Percentiles rank a stretch among this genome's conserved stretches.
Evolutionary conservation across 92 coral and sea anemone species (phyloP).

Genomic region (Siderastrea radians): DNA sequence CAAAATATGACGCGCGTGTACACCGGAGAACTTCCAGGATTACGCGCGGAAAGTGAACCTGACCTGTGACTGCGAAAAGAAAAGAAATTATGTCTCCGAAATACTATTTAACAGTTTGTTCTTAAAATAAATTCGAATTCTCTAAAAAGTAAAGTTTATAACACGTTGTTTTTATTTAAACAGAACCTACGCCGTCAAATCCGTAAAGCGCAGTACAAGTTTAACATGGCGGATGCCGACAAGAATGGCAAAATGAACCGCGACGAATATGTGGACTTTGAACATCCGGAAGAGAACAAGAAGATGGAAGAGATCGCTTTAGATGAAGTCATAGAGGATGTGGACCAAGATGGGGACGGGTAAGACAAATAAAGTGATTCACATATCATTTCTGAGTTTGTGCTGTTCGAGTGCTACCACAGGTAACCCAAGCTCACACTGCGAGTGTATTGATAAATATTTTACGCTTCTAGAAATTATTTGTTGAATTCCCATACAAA

Average conservation of each 20-base stretch:
- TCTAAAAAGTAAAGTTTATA: neutral
- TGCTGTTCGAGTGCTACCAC: no score
- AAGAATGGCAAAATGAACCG: conserved; percentile 92
- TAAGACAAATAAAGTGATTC: conserved; percentile 25
- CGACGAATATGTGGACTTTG: conserved; percentile 96
- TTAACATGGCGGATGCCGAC: conserved; percentile 87
- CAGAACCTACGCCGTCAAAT: conserved; percentile 91
- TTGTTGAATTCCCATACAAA: no score
- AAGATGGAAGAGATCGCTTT: conserved; percentile 94
- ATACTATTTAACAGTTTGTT: no score
- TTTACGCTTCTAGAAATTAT: no score
- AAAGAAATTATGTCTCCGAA: no score
- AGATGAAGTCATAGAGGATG: conserved; percentile 94
- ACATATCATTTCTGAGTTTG: no score
- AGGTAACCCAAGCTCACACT: no score
- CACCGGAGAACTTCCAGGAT: no score
- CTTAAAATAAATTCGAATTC: neutral
- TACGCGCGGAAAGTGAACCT: no score
- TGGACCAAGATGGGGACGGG: conserved; percentile 95
- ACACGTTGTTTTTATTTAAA: neutral
- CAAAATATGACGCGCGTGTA: no score
- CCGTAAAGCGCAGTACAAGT: conserved; percentile 90
- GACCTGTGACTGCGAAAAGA: no score
- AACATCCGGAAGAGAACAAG: conserved; percentile 95
- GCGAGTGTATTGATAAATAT: no score